Conservation (phyloP, 2,888 invertebrate species). For the Tribolium freemani region DNA sequence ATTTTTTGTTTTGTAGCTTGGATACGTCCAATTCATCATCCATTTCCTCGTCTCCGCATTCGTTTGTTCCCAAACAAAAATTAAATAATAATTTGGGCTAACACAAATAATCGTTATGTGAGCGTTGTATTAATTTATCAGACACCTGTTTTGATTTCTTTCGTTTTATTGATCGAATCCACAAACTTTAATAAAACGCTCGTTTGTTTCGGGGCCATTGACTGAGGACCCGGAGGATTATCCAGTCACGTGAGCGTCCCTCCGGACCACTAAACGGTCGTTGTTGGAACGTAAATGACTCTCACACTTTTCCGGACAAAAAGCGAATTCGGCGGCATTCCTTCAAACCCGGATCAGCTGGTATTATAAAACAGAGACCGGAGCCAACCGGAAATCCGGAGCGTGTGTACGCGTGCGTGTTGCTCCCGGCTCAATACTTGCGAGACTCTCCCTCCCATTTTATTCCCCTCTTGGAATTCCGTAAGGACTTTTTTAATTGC, state of each 20-base stretch:
- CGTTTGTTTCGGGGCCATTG: conserved; percentile 8
- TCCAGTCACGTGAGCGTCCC: conserved; percentile 7
- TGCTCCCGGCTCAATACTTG: conserved; percentile 50
- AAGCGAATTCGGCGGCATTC: conserved; percentile 17
- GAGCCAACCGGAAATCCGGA: conserved; percentile 52
- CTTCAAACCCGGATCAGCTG: conserved; percentile 45
- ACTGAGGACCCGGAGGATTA: conserved; percentile 1
- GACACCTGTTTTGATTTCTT: background rate
- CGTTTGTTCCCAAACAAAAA: background rate
- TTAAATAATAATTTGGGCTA: conserved; percentile 4
- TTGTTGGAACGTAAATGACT: conserved; percentile 14
- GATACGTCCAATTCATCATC: conserved; percentile 16
- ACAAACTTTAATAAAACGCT: background rate
- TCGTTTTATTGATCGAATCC: background rate
- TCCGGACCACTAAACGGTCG: conserved; percentile 13
- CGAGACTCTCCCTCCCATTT: conserved; percentile 23
- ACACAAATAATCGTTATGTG: background rate
- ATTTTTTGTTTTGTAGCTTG: background rate
- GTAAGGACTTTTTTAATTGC: conserved; percentile 34
- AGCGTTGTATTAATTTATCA: background rate
- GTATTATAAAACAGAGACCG: conserved; percentile 46
- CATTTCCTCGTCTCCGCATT: background rate
- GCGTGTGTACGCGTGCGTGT: conserved; percentile 47
- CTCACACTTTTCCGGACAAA: background rate
- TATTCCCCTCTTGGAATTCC: conserved; percentile 35